Conservation (phyloP, 2,888 invertebrate genomes). For the Caenorhabditis imperialis region DNA sequence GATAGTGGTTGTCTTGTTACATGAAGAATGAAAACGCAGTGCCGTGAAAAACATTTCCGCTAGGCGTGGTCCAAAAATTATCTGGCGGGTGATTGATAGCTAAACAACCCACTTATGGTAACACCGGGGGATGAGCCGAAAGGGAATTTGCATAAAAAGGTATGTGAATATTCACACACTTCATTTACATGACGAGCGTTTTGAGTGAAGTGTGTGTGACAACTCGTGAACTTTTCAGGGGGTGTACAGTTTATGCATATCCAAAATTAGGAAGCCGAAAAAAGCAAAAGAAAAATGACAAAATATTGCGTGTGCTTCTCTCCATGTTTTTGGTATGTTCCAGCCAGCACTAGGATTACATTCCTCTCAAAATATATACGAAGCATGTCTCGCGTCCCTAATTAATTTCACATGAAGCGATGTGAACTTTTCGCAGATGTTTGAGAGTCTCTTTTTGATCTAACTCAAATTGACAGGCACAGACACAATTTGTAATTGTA, state of each 20-base stretch:
- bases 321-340: constrained; percentile 38
- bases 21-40: constrained; percentile 44
- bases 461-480: constrained; percentile 8
- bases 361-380: constrained; percentile 12
- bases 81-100: not conserved
- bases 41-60: constrained; percentile 51
- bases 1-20: constrained; percentile 49
- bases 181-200: constrained; percentile 41
- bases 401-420: too few relatives aligned
- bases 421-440: too few relatives aligned
- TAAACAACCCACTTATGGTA: constrained; percentile 3
- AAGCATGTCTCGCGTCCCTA: not conserved
- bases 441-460: too few relatives aligned
- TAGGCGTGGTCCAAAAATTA: not conserved
- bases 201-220: constrained; percentile 23
- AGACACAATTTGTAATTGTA: constrained; percentile 35
- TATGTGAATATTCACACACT: constrained; percentile 34
- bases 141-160: constrained; percentile 43
- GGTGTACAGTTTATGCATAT: too few relatives aligned
- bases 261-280: not conserved
- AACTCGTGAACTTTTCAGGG: too few relatives aligned
- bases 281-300: not conserved
- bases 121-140: constrained; percentile 16
- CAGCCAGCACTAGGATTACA: constrained; percentile 18
- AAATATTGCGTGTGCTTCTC: constrained; percentile 28